phyloP scores from a whole-genome alignment of 2,113 vertebrate species.

The Salvelinus fontinalis region DNA sequence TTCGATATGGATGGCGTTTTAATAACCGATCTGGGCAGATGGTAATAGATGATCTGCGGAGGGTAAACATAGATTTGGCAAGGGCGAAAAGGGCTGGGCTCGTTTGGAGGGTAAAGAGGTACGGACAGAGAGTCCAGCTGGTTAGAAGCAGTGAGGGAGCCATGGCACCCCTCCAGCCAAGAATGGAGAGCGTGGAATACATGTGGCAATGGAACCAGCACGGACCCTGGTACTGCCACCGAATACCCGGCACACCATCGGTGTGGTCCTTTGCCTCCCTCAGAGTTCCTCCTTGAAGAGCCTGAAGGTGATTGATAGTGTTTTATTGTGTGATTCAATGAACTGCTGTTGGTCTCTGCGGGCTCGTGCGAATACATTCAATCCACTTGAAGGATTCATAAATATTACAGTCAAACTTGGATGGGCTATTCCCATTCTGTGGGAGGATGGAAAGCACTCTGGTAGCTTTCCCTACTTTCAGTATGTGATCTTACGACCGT shows the following conservation, averaged over 20 bases:
- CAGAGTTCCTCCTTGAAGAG: conserved; percentile 12
- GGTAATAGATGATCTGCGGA: not conserved
- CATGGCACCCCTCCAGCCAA: conserved; percentile 19
- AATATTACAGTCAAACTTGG: conserved; percentile 35
- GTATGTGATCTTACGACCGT: conserved; percentile 15
- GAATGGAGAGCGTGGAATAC: conserved; percentile 21
- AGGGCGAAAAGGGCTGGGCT: not conserved
- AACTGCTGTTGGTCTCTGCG: conserved; percentile 23
- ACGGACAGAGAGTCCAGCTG: conserved; percentile 7
- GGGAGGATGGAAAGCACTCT: not conserved
- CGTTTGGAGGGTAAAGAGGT: not conserved
- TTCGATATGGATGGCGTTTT: not conserved
- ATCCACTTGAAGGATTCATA: conserved; percentile 33
- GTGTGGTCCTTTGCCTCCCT: conserved; percentile 7
- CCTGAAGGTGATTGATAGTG: conserved; percentile 26
- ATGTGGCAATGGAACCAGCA: conserved; percentile 6
- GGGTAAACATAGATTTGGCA: not conserved
- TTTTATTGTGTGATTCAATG: conserved; percentile 46
- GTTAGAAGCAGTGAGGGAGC: not conserved
- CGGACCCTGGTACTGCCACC: conserved; percentile 1
- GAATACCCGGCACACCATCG: conserved; percentile 11
- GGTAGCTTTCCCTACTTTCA: not conserved
- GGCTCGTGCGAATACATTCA: conserved; percentile 27
- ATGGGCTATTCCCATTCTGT: conserved; percentile 2
- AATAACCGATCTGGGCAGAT: not conserved